Conservation (phyloP, 2,797 vertebrate genomes). For the Tolypeutes matacus region DNA sequence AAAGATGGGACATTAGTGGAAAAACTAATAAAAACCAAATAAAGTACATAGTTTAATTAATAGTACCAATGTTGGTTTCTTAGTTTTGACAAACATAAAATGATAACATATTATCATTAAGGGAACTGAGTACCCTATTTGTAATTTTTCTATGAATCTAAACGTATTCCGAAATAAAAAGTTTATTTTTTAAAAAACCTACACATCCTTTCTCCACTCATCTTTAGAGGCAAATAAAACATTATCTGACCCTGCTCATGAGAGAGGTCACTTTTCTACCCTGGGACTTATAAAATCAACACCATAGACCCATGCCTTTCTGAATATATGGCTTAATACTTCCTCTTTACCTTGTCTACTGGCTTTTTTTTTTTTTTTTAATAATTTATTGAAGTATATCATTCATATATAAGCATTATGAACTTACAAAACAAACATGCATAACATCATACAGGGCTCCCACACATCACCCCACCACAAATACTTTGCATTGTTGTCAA, state of each 20-base stretch:
- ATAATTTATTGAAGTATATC: too few species aligned
- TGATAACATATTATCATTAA: constrained; percentile 11
- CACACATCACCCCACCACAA: too few species aligned
- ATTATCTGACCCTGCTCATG: background rate
- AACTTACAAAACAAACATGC: too few species aligned
- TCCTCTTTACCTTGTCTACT: background rate
- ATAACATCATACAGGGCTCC: too few species aligned
- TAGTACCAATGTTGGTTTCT: background rate
- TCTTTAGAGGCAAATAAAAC: constrained; percentile 41
- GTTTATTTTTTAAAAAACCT: background rate
- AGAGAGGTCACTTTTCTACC: background rate
- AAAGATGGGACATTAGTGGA: background rate
- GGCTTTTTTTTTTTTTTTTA: too few species aligned
- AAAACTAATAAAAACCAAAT: constrained; percentile 4
- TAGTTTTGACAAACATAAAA: background rate
- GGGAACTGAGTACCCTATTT: background rate
- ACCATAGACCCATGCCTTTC: background rate
- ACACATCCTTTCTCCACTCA: constrained; percentile 7
- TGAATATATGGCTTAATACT: background rate
- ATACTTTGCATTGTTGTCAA: too few species aligned
- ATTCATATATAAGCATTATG: too few species aligned
- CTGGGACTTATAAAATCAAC: background rate
- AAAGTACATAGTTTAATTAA: background rate
- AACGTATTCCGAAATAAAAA: background rate
- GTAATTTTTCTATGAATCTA: background rate